Evolutionary conservation across 2,888 invertebrate species (phyloP).

Genomic region (Oscheius sp.): DNA sequence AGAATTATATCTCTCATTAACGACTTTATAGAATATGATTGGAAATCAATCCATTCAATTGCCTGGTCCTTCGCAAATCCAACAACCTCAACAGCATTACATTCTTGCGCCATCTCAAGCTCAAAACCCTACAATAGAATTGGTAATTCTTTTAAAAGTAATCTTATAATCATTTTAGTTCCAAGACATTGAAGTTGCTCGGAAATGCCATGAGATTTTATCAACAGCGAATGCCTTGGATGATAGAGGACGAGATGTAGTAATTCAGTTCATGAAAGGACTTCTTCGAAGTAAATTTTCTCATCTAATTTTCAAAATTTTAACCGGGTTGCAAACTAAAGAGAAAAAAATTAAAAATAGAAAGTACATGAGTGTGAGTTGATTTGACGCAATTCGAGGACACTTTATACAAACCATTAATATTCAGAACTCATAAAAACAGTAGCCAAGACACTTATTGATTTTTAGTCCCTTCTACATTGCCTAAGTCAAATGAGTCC

Average conservation of each 20-base stretch:
- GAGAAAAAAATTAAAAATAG: no score
- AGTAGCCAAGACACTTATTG: no score
- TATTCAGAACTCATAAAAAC: no score
- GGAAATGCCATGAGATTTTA: conserved; percentile 82
- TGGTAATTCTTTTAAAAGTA: no score
- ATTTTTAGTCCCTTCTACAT: no score
- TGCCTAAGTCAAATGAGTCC: no score
- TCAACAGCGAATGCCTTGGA: conserved; percentile 93
- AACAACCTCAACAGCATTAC: conserved; percentile 3
- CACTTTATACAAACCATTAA: no score
- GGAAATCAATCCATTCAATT: neutral
- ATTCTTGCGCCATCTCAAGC: neutral
- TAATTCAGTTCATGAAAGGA: conserved; percentile 98
- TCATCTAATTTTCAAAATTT: no score
- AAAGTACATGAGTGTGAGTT: no score
- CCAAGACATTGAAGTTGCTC: conserved; percentile 87
- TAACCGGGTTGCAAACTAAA: no score
- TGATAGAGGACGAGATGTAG: conserved; percentile 93
- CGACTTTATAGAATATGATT: neutral
- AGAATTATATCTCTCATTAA: neutral
- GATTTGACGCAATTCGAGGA: no score
- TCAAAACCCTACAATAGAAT: no score
- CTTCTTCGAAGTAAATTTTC: conserved; percentile 84
- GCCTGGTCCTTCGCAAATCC: conserved; percentile 14
- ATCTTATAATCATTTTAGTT: conserved; percentile 3